Conservation (phyloP, 2,113 vertebrate genomes). For the Choloepus hoffmanni region DNA sequence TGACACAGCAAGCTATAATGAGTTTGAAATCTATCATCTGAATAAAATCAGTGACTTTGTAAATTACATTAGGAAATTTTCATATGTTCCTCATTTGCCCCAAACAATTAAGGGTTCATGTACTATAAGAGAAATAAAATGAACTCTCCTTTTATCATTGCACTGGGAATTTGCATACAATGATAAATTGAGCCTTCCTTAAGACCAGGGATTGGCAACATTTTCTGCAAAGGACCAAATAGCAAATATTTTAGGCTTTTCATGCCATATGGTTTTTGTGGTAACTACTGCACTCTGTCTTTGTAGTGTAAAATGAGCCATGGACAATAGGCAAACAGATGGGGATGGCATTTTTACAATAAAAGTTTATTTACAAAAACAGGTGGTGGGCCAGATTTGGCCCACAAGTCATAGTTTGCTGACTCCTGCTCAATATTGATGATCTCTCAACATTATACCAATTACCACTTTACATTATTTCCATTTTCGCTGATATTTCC, state of each 20-base stretch:
- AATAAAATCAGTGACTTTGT: background rate
- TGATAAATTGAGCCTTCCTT: background rate
- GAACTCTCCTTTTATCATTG: background rate
- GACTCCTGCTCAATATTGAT: background rate
- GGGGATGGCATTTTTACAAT: background rate
- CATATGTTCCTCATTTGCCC: background rate
- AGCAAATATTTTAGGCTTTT: background rate
- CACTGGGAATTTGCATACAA: background rate
- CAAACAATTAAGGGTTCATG: background rate
- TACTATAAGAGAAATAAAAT: background rate
- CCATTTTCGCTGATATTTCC: background rate
- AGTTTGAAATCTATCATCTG: constrained; percentile 19
- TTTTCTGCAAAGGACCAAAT: background rate
- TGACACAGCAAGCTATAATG: background rate
- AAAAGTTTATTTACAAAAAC: constrained; percentile 33
- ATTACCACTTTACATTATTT: background rate
- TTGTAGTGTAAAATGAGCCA: background rate
- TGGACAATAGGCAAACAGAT: background rate
- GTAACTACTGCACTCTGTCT: background rate
- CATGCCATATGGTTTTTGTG: background rate
- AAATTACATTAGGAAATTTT: background rate
- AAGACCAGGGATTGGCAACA: background rate
- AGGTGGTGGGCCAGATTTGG: background rate
- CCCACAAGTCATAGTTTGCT: background rate
- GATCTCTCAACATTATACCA: background rate